phyloP scores from a whole-genome alignment of 2,113 vertebrate genomes.

The Calypte anna region DNA sequence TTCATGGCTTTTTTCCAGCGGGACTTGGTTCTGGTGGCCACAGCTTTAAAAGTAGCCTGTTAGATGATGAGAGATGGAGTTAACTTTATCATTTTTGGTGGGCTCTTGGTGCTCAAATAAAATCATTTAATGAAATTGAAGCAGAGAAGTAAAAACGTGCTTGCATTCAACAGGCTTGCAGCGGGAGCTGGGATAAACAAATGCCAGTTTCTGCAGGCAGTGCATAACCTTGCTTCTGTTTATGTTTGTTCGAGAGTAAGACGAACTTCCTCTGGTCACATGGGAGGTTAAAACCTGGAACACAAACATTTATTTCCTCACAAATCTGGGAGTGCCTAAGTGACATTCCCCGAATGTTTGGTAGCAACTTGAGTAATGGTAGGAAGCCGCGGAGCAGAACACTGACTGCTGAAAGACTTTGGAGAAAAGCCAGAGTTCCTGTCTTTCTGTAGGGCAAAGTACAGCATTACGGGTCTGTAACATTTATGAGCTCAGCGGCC shows the following conservation, averaged over 20 bases:
- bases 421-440: neutral
- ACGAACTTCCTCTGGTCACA: neutral
- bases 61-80: neutral
- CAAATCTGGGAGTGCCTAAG: fast-evolving
- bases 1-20: neutral
- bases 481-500: neutral
- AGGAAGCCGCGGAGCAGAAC: neutral
- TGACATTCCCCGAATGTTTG: neutral
- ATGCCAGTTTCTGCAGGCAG: neutral
- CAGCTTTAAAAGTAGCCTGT: neutral
- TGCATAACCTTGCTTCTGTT: neutral
- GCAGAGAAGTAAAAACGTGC: neutral
- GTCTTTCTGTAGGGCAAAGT: neutral
- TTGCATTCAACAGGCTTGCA: fast-evolving
- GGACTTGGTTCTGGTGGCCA: neutral
- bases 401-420: neutral
- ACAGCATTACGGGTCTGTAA: neutral
- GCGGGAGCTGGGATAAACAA: neutral
- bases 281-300: neutral
- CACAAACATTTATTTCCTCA: neutral
- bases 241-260: neutral
- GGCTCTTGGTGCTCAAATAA: neutral
- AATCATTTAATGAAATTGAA: fast-evolving
- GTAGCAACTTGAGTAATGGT: neutral
- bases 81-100: neutral